These are phyloP conservation scores for Myotis daubentonii DNA, from an alignment of 2,797 vertebrate species.

Conservation along the genomic window DNA sequence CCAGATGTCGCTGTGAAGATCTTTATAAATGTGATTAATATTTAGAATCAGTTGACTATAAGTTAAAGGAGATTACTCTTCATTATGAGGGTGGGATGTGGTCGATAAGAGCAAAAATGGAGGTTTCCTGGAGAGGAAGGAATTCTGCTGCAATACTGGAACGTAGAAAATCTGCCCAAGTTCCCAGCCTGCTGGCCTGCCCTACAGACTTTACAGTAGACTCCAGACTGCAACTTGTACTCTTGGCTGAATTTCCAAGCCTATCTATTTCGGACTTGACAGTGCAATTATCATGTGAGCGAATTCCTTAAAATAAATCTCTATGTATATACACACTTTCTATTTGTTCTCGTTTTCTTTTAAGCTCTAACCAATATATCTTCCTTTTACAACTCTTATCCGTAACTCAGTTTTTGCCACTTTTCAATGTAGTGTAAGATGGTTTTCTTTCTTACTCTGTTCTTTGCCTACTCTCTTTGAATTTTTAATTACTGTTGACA, in stretches of 20 bases:
- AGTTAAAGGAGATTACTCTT: neutral
- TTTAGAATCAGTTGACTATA: neutral
- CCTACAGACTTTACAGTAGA: neutral
- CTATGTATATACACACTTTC: neutral
- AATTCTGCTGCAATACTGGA: neutral
- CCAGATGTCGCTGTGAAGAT: neutral
- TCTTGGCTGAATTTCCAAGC: neutral
- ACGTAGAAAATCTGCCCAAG: neutral
- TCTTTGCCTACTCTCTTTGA: neutral
- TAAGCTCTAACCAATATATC: neutral
- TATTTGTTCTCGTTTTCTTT: neutral
- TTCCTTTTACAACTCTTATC: neutral
- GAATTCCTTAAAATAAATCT: neutral
- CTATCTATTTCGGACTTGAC: neutral
- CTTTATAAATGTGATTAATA: conserved; percentile 5
- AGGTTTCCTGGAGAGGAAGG: neutral
- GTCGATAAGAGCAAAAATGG: neutral
- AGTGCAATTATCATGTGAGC: neutral
- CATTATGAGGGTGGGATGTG: neutral
- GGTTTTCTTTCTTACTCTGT: neutral
- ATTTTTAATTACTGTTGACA: neutral
- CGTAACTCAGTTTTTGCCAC: neutral
- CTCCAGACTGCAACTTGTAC: neutral
- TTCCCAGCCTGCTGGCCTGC: neutral
- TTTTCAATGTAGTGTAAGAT: neutral